These are phyloP conservation scores for Callosobruchus maculatus DNA, from an alignment of 2,888 invertebrate species.

Conservation along the genomic window DNA sequence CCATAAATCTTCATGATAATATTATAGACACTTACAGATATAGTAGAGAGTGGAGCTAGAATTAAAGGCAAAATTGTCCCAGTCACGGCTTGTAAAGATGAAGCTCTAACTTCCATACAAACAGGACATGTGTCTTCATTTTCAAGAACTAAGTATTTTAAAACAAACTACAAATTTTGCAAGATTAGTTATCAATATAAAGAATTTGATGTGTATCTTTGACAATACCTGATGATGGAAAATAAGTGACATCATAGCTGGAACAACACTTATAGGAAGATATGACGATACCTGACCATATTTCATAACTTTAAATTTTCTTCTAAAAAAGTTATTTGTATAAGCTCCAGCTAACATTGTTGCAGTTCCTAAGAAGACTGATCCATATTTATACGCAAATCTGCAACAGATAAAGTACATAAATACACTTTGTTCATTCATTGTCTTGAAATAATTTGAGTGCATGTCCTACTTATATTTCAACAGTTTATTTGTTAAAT, in stretches of 20 bases:
- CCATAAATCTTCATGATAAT: too few relatives aligned
- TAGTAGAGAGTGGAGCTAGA: constrained; percentile 57
- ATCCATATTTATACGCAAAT: constrained; percentile 54
- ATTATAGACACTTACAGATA: constrained; percentile 58
- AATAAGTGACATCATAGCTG: constrained; percentile 54
- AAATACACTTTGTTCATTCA: too few relatives aligned
- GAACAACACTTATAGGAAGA: constrained; percentile 59
- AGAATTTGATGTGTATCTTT: background rate
- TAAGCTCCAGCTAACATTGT: constrained; percentile 55
- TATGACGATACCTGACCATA: constrained; percentile 60
- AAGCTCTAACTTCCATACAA: constrained; percentile 62
- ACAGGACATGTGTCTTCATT: constrained; percentile 56
- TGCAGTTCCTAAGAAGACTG: constrained; percentile 52
- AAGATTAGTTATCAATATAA: background rate
- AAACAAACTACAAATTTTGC: constrained; percentile 52
- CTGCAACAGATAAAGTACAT: constrained; percentile 47
- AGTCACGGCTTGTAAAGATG: constrained; percentile 52
- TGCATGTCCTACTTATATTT: too few relatives aligned
- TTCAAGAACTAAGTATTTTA: constrained; percentile 57
- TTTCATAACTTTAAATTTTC: constrained; percentile 56
- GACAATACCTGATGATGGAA: constrained; percentile 32
- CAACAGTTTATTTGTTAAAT: background rate
- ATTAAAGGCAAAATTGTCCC: constrained; percentile 61
- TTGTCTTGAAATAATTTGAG: too few relatives aligned
- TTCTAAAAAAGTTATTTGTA: constrained; percentile 63